A percentile compares a stretch with the other conserved stretches of the same genome.
Conservation (phyloP, 2,797 vertebrate genomes). For the Chelidonichthys spinosus region DNA sequence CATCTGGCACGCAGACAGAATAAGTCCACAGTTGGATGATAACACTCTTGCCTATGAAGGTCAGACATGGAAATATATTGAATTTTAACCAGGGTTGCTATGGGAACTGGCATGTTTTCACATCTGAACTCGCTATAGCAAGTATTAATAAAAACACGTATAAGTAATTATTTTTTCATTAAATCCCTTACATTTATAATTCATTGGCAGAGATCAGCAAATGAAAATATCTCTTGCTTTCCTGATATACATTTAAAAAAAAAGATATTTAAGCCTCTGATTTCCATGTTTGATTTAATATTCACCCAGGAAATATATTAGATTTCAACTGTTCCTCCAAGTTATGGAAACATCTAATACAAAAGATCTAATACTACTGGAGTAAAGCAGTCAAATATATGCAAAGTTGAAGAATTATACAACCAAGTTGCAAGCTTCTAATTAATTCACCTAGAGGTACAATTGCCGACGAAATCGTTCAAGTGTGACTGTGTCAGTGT, state of each 20-base stretch:
- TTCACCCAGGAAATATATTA: not conserved
- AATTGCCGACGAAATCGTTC: slow-evolving; percentile 34
- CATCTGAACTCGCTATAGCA: slow-evolving; percentile 32
- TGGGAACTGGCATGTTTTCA: slow-evolving; percentile 67
- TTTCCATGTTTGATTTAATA: slow-evolving; percentile 4
- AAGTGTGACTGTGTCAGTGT: slow-evolving; percentile 46
- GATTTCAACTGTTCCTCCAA: slow-evolving; percentile 10
- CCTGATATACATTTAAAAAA: not conserved
- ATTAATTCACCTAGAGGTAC: slow-evolving; percentile 33
- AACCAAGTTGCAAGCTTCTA: slow-evolving; percentile 35
- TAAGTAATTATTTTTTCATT: slow-evolving; percentile 20
- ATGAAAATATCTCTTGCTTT: not conserved
- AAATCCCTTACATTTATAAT: slow-evolving; percentile 12
- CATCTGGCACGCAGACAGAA: slow-evolving; percentile 25
- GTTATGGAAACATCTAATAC: slow-evolving; percentile 7
- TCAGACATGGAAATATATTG: slow-evolving; percentile 58
- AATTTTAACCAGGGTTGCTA: slow-evolving; percentile 66
- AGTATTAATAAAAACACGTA: slow-evolving; percentile 19
- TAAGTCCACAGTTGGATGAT: slow-evolving; percentile 47
- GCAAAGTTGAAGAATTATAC: slow-evolving; percentile 30
- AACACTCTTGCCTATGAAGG: slow-evolving; percentile 54
- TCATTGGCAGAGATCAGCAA: not conserved
- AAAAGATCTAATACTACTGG: not conserved
- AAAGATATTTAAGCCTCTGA: not conserved
- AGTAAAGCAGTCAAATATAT: slow-evolving; percentile 5